Conservation (phyloP, 2,113 vertebrate species). For the Oxyruncus cristatus region DNA sequence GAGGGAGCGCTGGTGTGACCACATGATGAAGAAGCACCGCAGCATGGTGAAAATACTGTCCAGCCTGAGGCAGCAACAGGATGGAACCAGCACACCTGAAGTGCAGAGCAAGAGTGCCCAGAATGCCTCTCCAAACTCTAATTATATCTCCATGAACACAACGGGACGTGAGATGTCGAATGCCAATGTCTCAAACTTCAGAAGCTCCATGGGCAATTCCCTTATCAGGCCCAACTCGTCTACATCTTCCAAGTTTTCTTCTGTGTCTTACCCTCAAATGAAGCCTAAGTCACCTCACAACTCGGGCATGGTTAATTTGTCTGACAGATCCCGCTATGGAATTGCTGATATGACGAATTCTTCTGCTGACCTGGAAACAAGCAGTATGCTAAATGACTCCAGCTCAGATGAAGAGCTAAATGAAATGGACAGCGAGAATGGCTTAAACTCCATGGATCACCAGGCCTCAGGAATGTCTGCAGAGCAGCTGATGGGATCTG, state of each 20-base stretch:
- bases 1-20: conserved; percentile 90
- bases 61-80: conserved; percentile 79
- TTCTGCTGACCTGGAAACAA: conserved; percentile 81
- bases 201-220: conserved; percentile 73
- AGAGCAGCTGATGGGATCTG: conserved; percentile 91
- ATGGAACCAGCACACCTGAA: conserved; percentile 76
- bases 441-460: conserved; percentile 84
- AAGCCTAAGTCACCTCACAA: conserved; percentile 86
- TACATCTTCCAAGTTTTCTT: conserved; percentile 76
- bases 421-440: conserved; percentile 89
- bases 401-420: conserved; percentile 93
- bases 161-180: conserved; percentile 76
- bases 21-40: conserved; percentile 95
- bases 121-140: conserved; percentile 80
- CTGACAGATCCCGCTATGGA: conserved; percentile 84
- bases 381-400: conserved; percentile 86
- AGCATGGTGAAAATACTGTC: conserved; percentile 96
- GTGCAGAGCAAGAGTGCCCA: conserved; percentile 78
- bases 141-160: conserved; percentile 74
- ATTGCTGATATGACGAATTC: conserved; percentile 83
- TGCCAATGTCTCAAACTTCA: conserved; percentile 72
- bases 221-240: conserved; percentile 77
- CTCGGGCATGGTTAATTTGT: conserved; percentile 85
- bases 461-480: conserved; percentile 83
- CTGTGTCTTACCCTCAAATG: conserved; percentile 86